Conservation (phyloP, 2,113 vertebrate genomes). For the Oncorhynchus masou region DNA sequence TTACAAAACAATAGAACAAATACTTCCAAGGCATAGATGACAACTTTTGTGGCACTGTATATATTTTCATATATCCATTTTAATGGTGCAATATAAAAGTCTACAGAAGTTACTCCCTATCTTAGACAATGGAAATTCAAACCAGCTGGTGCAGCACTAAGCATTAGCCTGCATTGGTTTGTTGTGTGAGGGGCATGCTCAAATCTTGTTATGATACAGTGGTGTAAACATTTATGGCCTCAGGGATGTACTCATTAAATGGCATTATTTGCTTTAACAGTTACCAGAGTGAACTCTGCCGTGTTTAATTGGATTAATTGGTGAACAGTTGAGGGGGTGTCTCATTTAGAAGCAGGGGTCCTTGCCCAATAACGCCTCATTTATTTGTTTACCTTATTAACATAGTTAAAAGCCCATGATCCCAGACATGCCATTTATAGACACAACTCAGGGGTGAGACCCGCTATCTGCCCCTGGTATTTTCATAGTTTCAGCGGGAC, state of each 20-base stretch:
- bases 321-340: conserved; percentile 41
- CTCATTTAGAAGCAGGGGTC: conserved; percentile 55
- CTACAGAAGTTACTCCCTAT: conserved; percentile 2
- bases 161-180: conserved; percentile 21
- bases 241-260: conserved; percentile 57
- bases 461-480: neutral
- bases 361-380: conserved; percentile 43
- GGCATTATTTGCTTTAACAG: conserved; percentile 57
- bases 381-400: conserved; percentile 37
- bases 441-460: neutral
- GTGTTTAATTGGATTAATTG: conserved; percentile 60
- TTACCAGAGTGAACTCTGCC: conserved; percentile 41
- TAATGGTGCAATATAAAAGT: conserved; percentile 1
- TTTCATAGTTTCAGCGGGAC: neutral
- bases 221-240: conserved; percentile 55
- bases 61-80: neutral
- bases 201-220: conserved; percentile 31
- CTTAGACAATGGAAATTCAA: conserved; percentile 9
- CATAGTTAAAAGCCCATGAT: neutral
- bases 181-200: conserved; percentile 10
- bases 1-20: neutral
- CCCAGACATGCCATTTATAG: neutral
- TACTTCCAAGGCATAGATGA: neutral
- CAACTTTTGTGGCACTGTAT: neutral
- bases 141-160: conserved; percentile 30